These are phyloP conservation scores for Acipenser oxyrinchus DNA, from an alignment of 2,797 vertebrate species.

Conservation along the genomic window DNA sequence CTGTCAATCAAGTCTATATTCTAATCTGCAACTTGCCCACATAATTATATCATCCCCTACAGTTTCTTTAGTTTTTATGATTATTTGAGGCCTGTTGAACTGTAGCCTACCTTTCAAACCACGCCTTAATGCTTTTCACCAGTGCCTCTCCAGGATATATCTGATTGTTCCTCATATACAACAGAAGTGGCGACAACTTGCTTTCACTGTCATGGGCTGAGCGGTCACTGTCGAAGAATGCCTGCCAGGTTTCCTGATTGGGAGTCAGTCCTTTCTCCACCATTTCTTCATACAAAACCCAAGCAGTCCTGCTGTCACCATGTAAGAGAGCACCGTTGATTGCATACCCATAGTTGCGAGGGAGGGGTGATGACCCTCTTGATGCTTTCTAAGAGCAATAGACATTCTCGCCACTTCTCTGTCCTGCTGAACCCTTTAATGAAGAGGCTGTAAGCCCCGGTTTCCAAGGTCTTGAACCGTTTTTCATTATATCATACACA, in stretches of 20 bases:
- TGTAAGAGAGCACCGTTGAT: constrained; percentile 68
- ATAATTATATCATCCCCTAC: too few species aligned
- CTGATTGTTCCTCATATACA: constrained; percentile 77
- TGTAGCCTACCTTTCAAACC: constrained; percentile 83
- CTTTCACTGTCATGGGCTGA: constrained; percentile 44
- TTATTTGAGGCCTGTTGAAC: neutral
- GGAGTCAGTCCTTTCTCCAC: constrained; percentile 56
- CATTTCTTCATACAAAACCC: constrained; percentile 71
- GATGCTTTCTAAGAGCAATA: constrained; percentile 63
- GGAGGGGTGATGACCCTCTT: constrained; percentile 62
- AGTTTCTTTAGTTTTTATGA: too few species aligned
- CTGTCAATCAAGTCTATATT: too few species aligned
- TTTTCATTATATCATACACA: constrained; percentile 75
- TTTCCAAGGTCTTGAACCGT: constrained; percentile 70
- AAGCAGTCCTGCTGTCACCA: constrained; percentile 56
- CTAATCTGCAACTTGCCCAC: too few species aligned
- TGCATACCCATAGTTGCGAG: constrained; percentile 65
- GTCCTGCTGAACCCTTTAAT: constrained; percentile 73
- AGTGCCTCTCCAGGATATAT: constrained; percentile 71
- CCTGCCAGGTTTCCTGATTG: constrained; percentile 59
- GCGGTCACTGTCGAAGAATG: constrained; percentile 61
- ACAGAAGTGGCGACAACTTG: constrained; percentile 62
- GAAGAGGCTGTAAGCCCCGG: constrained; percentile 68
- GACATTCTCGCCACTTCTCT: constrained; percentile 66
- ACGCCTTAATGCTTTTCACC: constrained; percentile 67